A percentile compares a stretch with the other conserved stretches of the same genome.
Evolutionary conservation across 1,140 invertebrate genomes (phyloP).

Genomic region (Lepidostoma basale): DNA sequence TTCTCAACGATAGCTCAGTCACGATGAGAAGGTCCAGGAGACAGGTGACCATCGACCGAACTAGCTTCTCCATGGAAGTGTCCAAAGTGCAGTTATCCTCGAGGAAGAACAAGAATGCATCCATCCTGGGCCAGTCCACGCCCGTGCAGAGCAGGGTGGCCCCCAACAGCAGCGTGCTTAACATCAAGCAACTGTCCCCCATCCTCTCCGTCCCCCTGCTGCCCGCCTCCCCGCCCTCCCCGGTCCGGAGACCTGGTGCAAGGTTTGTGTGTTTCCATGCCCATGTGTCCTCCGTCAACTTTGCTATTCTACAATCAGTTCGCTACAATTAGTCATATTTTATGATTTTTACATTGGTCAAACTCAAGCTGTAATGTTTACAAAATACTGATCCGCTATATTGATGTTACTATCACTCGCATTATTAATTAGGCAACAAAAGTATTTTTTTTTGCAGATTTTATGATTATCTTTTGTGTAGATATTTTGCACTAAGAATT

Average conservation of each 20-base stretch:
- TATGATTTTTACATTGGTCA: background rate
- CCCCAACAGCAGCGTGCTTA: slow-evolving; percentile 20
- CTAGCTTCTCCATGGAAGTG: slow-evolving; percentile 36
- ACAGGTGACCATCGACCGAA: slow-evolving; percentile 36
- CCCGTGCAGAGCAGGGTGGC: slow-evolving; percentile 15
- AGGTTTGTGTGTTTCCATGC: background rate
- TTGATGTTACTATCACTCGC: background rate
- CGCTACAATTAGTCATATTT: too few species aligned
- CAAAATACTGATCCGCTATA: background rate
- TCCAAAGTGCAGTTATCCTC: slow-evolving; percentile 24
- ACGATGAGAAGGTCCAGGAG: slow-evolving; percentile 30
- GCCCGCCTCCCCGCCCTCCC: slow-evolving; percentile 30
- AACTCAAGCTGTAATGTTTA: background rate
- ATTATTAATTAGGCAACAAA: too few species aligned
- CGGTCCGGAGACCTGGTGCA: background rate
- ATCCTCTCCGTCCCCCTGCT: slow-evolving; percentile 22
- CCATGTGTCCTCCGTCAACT: too few species aligned
- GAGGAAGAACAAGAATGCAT: slow-evolving; percentile 21
- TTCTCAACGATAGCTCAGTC: background rate
- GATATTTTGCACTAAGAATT: too few species aligned
- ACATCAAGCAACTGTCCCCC: slow-evolving; percentile 38
- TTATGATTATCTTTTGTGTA: too few species aligned
- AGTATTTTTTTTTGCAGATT: too few species aligned
- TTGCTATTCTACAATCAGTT: too few species aligned
- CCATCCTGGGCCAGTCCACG: slow-evolving; percentile 41